Percentiles rank a stretch among this genome's conserved stretches.
These are phyloP conservation scores for Watsonalla cultraria DNA, from an alignment of 2,888 invertebrate genomes.

Conservation along the genomic window DNA sequence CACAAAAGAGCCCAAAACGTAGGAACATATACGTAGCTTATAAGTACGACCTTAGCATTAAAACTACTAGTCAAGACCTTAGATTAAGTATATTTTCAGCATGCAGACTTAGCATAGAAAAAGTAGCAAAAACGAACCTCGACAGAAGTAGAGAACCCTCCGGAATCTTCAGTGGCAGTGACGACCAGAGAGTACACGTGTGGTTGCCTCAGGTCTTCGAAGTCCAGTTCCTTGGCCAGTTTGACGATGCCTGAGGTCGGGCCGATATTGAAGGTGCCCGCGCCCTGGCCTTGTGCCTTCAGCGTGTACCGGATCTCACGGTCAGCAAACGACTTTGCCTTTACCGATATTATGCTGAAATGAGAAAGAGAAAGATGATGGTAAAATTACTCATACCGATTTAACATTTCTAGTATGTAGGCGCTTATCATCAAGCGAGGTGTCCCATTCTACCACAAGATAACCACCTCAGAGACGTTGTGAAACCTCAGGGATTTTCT, in stretches of 20 bases:
- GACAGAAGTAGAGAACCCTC: conserved; percentile 96
- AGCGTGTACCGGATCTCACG: conserved; percentile 97
- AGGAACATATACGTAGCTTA: no score
- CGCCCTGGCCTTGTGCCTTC: conserved; percentile 95
- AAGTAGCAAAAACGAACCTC: conserved; percentile 78
- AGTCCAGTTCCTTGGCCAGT: conserved; percentile 96
- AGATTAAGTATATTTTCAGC: no score
- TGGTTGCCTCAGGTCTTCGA: conserved; percentile 96
- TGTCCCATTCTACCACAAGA: no score
- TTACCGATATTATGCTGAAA: conserved; percentile 95
- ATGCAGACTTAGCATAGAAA: no score
- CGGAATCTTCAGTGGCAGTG: conserved; percentile 98
- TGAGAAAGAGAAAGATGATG: conserved; percentile 7
- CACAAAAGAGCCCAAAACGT: no score
- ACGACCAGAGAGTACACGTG: conserved; percentile 95
- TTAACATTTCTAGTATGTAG: no score
- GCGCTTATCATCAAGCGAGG: no score
- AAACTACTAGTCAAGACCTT: no score
- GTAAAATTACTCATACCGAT: no score
- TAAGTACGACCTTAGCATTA: no score
- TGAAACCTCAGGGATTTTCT: no score
- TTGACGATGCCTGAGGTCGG: conserved; percentile 97
- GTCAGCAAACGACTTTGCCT: conserved; percentile 98
- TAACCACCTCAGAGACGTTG: neutral
- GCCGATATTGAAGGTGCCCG: conserved; percentile 96